Conservation (phyloP, 2,113 vertebrate genomes). For the Acinonyx jubatus region DNA sequence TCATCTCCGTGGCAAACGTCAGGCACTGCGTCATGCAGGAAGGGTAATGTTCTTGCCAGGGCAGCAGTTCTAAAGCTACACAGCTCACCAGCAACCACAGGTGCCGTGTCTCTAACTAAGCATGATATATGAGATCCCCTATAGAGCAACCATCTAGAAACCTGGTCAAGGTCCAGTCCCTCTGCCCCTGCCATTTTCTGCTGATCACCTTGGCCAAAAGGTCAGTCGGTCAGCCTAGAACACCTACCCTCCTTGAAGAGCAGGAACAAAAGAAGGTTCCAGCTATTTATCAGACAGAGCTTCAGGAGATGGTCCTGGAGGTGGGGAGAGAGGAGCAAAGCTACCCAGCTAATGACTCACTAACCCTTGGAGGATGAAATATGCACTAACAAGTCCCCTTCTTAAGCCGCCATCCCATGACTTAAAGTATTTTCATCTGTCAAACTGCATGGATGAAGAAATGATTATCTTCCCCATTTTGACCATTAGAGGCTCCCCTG, state of each 20-base stretch:
- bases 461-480: constrained; percentile 11
- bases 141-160: neutral
- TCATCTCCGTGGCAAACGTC: neutral
- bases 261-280: neutral
- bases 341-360: neutral
- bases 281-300: neutral
- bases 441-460: neutral
- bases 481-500: neutral
- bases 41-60: neutral
- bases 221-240: neutral
- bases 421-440: neutral
- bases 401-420: neutral
- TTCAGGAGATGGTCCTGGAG: neutral
- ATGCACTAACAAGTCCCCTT: neutral
- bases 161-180: neutral
- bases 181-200: neutral
- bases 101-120: neutral
- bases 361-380: neutral
- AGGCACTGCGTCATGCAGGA: fast-evolving
- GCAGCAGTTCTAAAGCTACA: neutral
- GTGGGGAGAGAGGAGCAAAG: neutral
- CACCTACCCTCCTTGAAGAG: neutral
- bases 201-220: neutral
- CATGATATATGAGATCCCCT: neutral
- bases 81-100: neutral